Percentiles rank a stretch among this genome's conserved stretches.
phyloP scores from a whole-genome alignment of 2,797 vertebrate species.

The Cirrhinus mrigala region DNA sequence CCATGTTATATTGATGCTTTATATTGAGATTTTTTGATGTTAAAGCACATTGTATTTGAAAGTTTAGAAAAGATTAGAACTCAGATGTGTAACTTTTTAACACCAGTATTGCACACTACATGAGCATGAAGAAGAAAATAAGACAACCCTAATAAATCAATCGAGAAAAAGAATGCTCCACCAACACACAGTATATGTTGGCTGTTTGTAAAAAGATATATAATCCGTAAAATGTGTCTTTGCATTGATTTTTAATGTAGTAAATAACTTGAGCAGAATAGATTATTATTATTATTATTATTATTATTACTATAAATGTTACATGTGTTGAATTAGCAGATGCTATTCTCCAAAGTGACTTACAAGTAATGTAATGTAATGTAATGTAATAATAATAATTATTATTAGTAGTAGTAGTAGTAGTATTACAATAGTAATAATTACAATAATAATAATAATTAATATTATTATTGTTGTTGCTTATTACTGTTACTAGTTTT shows the following conservation, averaged over 20 bases:
- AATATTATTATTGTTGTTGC: too few species aligned
- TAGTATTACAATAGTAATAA: too few species aligned
- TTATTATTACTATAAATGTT: too few species aligned
- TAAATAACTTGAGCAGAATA: background rate
- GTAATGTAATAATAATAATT: too few species aligned
- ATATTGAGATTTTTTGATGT: background rate
- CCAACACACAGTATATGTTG: background rate
- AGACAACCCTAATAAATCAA: background rate
- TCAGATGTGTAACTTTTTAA: background rate
- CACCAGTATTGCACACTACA: background rate
- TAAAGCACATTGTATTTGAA: background rate
- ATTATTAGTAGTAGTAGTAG: too few species aligned
- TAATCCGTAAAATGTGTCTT: background rate
- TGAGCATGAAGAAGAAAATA: background rate
- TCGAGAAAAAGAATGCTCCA: background rate
- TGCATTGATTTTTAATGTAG: background rate
- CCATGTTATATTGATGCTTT: background rate
- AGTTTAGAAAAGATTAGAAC: background rate
- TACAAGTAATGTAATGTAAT: too few species aligned
- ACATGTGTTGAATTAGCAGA: too few species aligned
- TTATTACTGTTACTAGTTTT: too few species aligned
- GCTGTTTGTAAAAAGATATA: background rate
- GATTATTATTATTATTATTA: too few species aligned
- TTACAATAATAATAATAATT: too few species aligned
- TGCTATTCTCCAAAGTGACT: too few species aligned